These are phyloP conservation scores for Aix galericulata DNA, from an alignment of 2,113 vertebrate species.

Conservation along the genomic window DNA sequence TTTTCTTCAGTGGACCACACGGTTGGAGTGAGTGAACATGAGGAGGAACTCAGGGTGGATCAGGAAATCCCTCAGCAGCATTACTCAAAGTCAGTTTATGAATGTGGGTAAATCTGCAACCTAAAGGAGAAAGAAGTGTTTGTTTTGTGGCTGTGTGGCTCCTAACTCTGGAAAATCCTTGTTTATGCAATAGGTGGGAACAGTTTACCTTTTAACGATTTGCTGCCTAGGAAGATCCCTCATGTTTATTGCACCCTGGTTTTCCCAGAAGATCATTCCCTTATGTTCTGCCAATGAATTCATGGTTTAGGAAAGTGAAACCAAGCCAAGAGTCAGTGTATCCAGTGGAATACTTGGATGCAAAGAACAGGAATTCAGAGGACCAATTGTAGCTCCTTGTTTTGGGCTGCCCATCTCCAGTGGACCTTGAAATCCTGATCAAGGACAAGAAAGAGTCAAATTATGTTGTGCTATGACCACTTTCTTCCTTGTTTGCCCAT, in stretches of 20 bases:
- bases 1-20: conserved; percentile 26
- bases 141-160: neutral
- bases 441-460: neutral
- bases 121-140: neutral
- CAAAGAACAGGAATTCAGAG: neutral
- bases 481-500: neutral
- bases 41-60: neutral
- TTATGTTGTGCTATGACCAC: neutral
- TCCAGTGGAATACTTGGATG: neutral
- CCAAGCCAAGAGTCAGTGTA: neutral
- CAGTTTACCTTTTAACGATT: neutral
- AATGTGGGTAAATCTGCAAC: neutral
- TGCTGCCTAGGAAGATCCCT: neutral
- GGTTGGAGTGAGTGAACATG: neutral
- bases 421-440: neutral
- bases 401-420: neutral
- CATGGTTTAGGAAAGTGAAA: neutral
- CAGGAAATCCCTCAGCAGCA: neutral
- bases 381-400: neutral
- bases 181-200: neutral
- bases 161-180: neutral
- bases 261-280: neutral
- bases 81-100: neutral
- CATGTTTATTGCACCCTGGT: neutral
- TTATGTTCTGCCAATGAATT: neutral